Percentiles rank a stretch among this genome's conserved stretches.
phyloP scores from a whole-genome alignment of 2,113 vertebrate genomes.

The Tretioscincus oriximinensis region DNA sequence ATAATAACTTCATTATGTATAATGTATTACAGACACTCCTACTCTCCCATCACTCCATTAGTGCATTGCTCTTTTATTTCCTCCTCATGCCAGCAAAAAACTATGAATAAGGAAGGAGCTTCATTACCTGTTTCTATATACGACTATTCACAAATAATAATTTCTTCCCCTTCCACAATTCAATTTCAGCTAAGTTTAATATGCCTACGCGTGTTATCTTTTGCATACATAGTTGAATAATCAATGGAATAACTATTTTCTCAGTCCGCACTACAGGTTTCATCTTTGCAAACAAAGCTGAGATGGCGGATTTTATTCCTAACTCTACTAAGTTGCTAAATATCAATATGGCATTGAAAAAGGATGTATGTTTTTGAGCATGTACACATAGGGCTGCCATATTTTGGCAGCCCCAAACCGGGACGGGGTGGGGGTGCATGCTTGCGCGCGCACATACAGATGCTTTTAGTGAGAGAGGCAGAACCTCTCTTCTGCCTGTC shows the following conservation, averaged over 20 bases:
- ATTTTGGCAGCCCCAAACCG: no score
- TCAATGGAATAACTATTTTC: constrained; percentile 17
- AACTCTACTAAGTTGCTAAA: background rate
- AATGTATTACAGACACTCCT: background rate
- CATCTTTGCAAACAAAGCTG: constrained; percentile 23
- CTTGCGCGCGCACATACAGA: no score
- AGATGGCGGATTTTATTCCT: background rate
- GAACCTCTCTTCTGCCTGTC: no score
- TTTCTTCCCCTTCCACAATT: background rate
- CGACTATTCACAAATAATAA: background rate
- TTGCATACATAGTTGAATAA: background rate
- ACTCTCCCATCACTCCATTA: constrained; percentile 13
- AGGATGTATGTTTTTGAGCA: background rate
- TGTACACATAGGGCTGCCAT: no score
- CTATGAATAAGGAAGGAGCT: constrained; percentile 23
- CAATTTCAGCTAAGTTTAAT: constrained; percentile 2
- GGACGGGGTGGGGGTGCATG: no score
- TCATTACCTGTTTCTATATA: background rate
- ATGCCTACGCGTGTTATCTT: constrained; percentile 15
- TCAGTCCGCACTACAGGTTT: constrained; percentile 25
- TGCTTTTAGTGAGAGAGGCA: no score
- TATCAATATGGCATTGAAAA: background rate
- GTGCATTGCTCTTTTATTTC: constrained; percentile 27
- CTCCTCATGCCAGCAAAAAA: background rate
- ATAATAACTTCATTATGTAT: background rate